These are phyloP conservation scores for Octodonta nipae DNA, from an alignment of 2,888 invertebrate species.

Conservation along the genomic window DNA sequence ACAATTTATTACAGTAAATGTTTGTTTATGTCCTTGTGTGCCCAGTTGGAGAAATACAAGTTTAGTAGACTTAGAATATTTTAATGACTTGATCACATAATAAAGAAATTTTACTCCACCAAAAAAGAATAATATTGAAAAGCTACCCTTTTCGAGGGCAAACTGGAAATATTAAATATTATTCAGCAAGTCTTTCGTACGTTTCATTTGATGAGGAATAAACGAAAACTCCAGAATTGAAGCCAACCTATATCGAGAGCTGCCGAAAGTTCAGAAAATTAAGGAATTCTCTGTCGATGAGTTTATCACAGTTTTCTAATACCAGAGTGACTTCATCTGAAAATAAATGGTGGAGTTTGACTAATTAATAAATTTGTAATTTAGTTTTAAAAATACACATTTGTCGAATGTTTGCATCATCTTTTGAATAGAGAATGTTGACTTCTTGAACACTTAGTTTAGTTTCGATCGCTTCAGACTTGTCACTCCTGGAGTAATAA, in stretches of 20 bases:
- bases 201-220: constrained; percentile 75
- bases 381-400: constrained; percentile 94
- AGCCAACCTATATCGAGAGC: no score
- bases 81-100: no score
- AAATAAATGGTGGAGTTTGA: constrained; percentile 95
- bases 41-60: constrained; percentile 88
- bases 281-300: no score
- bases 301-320: no score
- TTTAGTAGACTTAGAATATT: constrained; percentile 93
- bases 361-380: constrained; percentile 94
- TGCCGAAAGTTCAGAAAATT: no score
- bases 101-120: no score
- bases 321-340: constrained; percentile 96
- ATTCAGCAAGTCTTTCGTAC: constrained; percentile 67
- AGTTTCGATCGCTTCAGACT: constrained; percentile 81
- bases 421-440: constrained; percentile 89
- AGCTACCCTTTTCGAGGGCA: constrained; percentile 79
- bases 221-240: no score
- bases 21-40: constrained; percentile 76
- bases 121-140: no score
- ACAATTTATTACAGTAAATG: no score
- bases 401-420: constrained; percentile 77
- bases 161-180: no score
- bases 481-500: constrained; percentile 86
- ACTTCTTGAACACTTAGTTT: constrained; percentile 73